These are phyloP conservation scores for Zaprionus davidi DNA, from an alignment of 1,140 invertebrate genomes.

Conservation along the genomic window DNA sequence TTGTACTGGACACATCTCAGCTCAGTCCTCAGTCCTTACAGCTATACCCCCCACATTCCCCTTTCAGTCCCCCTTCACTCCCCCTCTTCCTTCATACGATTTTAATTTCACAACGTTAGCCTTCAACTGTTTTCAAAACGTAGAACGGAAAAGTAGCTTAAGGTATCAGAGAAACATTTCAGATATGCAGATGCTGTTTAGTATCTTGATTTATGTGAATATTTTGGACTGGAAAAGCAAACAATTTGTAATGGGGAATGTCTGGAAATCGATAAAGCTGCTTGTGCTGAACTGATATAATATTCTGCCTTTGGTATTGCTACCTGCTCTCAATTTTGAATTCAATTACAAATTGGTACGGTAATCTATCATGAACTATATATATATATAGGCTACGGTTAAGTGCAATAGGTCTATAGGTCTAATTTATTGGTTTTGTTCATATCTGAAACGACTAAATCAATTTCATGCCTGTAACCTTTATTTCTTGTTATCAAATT, in stretches of 20 bases:
- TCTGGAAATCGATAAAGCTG: neutral
- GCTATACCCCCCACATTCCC: neutral
- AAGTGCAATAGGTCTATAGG: too few relatives aligned
- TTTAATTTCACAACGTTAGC: neutral
- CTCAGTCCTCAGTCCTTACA: neutral
- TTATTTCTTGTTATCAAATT: too few relatives aligned
- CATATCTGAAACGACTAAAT: too few relatives aligned
- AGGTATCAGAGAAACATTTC: neutral
- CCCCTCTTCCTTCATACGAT: neutral
- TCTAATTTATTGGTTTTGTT: too few relatives aligned
- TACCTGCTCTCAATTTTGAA: neutral
- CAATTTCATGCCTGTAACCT: too few relatives aligned
- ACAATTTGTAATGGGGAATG: neutral
- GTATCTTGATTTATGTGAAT: conserved; percentile 6
- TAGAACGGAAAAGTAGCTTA: neutral
- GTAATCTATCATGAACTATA: neutral
- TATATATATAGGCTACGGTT: neutral
- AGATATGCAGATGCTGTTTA: neutral
- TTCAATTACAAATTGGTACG: neutral
- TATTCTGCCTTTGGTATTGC: too few relatives aligned
- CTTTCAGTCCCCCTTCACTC: neutral
- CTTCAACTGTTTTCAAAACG: neutral
- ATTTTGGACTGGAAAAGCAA: neutral
- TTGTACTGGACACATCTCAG: neutral
- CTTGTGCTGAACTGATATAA: neutral